Evolutionary conservation across 1,140 invertebrate genomes (phyloP).

Genomic region (Cydia fagiglandana): DNA sequence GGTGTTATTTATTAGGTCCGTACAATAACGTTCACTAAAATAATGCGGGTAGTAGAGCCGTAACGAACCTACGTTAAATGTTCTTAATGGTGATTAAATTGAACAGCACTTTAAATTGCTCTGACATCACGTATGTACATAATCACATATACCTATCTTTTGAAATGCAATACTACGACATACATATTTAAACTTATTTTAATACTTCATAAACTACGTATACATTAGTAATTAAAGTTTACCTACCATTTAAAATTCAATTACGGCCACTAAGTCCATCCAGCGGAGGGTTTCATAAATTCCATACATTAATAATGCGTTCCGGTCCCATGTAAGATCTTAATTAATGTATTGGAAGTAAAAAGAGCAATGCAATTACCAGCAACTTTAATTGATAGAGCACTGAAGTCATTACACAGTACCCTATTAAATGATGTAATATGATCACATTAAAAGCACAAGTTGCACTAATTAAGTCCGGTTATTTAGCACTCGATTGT

Average conservation of each 20-base stretch:
- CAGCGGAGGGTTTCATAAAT: slow-evolving; percentile 53
- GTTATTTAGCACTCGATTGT: slow-evolving; percentile 1
- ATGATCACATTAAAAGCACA: slow-evolving; percentile 29
- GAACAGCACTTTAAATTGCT: neutral
- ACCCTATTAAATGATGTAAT: slow-evolving; percentile 26
- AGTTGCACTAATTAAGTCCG: slow-evolving; percentile 42
- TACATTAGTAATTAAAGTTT: slow-evolving; percentile 33
- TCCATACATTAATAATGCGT: slow-evolving; percentile 63
- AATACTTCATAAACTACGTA: neutral
- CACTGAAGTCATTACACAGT: slow-evolving; percentile 60
- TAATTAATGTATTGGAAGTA: slow-evolving; percentile 70
- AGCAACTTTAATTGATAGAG: slow-evolving; percentile 60
- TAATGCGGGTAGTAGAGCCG: slow-evolving; percentile 12
- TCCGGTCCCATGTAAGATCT: slow-evolving; percentile 69
- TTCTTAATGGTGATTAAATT: slow-evolving; percentile 8
- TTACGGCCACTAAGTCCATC: slow-evolving; percentile 55
- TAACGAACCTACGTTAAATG: neutral
- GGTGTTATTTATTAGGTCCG: neutral
- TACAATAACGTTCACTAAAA: neutral
- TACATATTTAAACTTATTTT: slow-evolving; percentile 8
- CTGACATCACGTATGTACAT: neutral
- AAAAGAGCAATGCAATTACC: slow-evolving; percentile 65
- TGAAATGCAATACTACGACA: neutral
- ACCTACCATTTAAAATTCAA: slow-evolving; percentile 67
- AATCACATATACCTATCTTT: neutral